Percentiles rank a stretch among this genome's conserved stretches.
These are phyloP conservation scores for Apomyelois bistriatella DNA, from an alignment of 2,888 invertebrate genomes.

Conservation along the genomic window DNA sequence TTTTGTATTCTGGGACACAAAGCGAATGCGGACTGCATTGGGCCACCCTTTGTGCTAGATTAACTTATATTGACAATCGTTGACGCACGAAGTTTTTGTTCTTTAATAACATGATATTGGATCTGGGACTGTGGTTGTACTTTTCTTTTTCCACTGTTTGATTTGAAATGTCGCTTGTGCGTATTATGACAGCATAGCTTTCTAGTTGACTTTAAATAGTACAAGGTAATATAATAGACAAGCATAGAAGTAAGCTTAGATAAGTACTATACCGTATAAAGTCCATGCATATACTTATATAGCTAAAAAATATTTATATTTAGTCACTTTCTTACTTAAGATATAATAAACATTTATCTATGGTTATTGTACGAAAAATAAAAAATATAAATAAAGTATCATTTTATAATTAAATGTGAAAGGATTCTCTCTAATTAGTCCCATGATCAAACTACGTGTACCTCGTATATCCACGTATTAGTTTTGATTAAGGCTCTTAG, in stretches of 20 bases:
- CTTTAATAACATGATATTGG: slow-evolving; percentile 23
- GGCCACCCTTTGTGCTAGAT: slow-evolving; percentile 66
- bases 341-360: too few species aligned
- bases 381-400: too few species aligned
- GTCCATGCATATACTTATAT: too few species aligned
- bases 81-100: slow-evolving; percentile 39
- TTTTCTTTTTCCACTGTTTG: background rate
- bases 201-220: too few species aligned
- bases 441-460: background rate
- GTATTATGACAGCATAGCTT: background rate
- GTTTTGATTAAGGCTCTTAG: slow-evolving; percentile 24
- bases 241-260: too few species aligned
- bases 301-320: too few species aligned
- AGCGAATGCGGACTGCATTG: slow-evolving; percentile 55
- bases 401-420: too few species aligned
- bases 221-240: too few species aligned
- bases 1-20: slow-evolving; percentile 49
- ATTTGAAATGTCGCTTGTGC: too few species aligned
- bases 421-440: background rate
- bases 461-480: slow-evolving; percentile 9
- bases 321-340: too few species aligned
- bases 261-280: too few species aligned
- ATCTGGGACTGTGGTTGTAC: slow-evolving; percentile 3
- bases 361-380: too few species aligned
- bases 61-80: slow-evolving; percentile 65